Base-by-base conservation (phyloP, 1,140 invertebrate species). In the Oncopodura yosiiana region DNA sequence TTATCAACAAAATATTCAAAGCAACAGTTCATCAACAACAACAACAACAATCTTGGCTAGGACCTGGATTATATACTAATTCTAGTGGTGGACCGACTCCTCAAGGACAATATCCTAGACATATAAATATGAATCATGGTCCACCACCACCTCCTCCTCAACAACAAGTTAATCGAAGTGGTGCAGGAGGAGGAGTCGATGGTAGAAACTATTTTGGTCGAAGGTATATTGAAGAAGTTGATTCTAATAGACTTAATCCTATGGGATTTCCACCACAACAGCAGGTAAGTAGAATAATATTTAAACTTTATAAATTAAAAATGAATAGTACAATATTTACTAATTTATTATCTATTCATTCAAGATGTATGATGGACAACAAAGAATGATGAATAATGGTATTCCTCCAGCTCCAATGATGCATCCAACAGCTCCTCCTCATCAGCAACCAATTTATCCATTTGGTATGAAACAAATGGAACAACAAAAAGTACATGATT, bases 251-350 rank as follows among this genome's bases (percentile, higher is more conserved):
- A 39, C 27, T 61, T 19, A 30, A n/a, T n/a, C n/a, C n/a, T n/a
- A n/a, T 59, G 9, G 62, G 61, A 27, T 5, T 61, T 5, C 62
- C n/a, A n/a, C n/a, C n/a, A n/a, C n/a, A n/a, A n/a, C n/a, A 63
- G 21, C 62, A 64, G 56, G 62, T 64, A 41, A 3, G 39, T 11
- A n/a, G 5, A 9, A 4, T n/a, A 37, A 8, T 14, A 45, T 8
- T 23, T 12, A 42, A 30, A 32, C 21, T 39, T 23, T 2, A 42
- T 29, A 41, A 5, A 16, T 3, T 41, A 27, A 16, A 27, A 39
- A 29, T 18, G 6, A 23, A 46, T 8, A 34, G 9, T 32, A 8
- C n/a, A 44, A 21, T 37, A 19, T 24, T 21, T 14, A 52, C 37
- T 45, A 3, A 38, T 41, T 53, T 41, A 18, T 29, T 26, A 26